Percentiles rank a stretch among this genome's conserved stretches.
Evolutionary conservation across 2,888 invertebrate species (phyloP).

Genomic region (Sepiola atlantica): DNA sequence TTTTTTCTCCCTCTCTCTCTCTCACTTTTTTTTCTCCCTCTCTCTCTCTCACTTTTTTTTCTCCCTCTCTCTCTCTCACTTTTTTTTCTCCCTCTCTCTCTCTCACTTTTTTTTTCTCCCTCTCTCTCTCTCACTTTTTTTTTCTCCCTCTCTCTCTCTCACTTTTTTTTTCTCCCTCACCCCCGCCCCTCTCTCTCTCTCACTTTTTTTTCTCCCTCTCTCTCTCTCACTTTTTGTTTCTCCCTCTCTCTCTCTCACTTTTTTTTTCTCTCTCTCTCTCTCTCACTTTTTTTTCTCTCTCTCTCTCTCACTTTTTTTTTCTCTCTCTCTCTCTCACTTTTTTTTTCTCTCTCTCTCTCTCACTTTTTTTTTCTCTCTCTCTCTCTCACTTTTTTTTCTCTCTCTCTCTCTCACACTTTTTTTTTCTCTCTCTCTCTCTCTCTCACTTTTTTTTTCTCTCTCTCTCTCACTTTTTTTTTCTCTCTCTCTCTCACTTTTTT

Average conservation of each 20-base stretch:
- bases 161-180: no score
- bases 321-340: neutral
- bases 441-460: neutral
- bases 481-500: neutral
- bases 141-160: no score
- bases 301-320: neutral
- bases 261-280: no score
- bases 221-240: no score
- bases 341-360: neutral
- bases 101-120: neutral
- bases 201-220: neutral
- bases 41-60: no score
- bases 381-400: neutral
- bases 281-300: no score
- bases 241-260: no score
- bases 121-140: neutral
- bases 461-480: neutral
- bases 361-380: neutral
- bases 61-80: no score
- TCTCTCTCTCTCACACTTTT: neutral
- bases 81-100: no score
- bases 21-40: neutral
- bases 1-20: neutral
- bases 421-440: accelerated
- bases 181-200: no score